Base-by-base conservation (phyloP, 2,888 invertebrate genomes). In the Hypolimnas misippus region DNA sequence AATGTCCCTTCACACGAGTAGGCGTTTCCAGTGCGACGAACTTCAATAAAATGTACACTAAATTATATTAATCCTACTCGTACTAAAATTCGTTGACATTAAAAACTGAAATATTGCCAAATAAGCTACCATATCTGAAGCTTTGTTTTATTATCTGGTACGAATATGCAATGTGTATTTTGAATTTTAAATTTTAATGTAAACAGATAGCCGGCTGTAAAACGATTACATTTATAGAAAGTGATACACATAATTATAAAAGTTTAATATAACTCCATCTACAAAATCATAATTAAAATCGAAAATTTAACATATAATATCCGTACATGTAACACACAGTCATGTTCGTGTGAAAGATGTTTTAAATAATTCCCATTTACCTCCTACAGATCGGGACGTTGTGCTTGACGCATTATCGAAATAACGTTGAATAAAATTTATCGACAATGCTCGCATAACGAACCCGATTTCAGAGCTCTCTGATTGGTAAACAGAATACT, bases 371-470 rank as follows among this genome's bases (percentile, higher is more conserved):
- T 65, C 62, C 62, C 68, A 62, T 70, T 71, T 70, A 68, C 70
- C 75, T 57, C 70, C 73, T 73, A 76, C 74, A 73, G 71, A 69
- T 63, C 55, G 66, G 73, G n/a, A 4, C 2, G 40, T 46, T 44
- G 68, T 74, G 72, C 72, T 79, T 67, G 62, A 70, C 73, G 73
- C 56, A 80, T 79, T 76, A 78, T 76, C 77, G 72, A 70, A 68
- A 70, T 73, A 73, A 70, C 66, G 73, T 72, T 71, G 75, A 75
- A 82, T 80, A 72, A 70, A 83, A 84, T 84, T 82, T 85, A 85
- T 83, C 76, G 79, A 77, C 75, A 76, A 74, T 71, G 75, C 72
- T 68, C 73, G 63, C 66, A 73, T 38, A 38, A 76, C 70, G 72
- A 78, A 76, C 68, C 57, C 69, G 75, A 68, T 75, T 78, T 75